A percentile compares a stretch with the other conserved stretches of the same genome.
These are phyloP conservation scores for Microchrysa polita DNA, from an alignment of 2,888 invertebrate species.

Conservation along the genomic window DNA sequence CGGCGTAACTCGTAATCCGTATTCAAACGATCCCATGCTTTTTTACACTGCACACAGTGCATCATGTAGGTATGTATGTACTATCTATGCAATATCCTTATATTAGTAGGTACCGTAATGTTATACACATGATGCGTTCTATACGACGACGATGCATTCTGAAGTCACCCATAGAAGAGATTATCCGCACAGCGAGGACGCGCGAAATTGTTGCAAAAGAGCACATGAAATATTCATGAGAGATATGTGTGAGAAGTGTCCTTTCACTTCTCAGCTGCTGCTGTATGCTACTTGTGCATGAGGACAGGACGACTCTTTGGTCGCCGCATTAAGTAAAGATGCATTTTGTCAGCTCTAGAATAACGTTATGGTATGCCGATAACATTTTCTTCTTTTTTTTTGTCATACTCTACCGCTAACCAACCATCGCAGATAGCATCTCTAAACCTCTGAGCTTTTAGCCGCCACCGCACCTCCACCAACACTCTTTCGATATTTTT, in stretches of 20 bases:
- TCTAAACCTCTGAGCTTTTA: neutral
- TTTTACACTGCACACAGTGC: slow-evolving; percentile 12
- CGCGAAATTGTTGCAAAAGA: slow-evolving; percentile 38
- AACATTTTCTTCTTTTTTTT: slow-evolving; percentile 32
- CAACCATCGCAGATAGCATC: too few species aligned
- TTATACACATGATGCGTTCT: neutral
- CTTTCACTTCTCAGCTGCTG: neutral
- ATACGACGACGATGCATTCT: slow-evolving; percentile 17
- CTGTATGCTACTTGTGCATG: too few species aligned
- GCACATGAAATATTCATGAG: slow-evolving; percentile 44
- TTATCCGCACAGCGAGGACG: slow-evolving; percentile 14
- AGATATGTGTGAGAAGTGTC: slow-evolving; percentile 27
- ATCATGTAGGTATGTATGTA: slow-evolving; percentile 1
- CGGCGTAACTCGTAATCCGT: slow-evolving; percentile 31
- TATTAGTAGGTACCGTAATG: neutral
- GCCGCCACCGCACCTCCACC: neutral
- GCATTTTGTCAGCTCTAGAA: slow-evolving; percentile 39
- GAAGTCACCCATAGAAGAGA: neutral
- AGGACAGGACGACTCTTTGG: too few species aligned
- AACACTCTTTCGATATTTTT: neutral
- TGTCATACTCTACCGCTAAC: too few species aligned
- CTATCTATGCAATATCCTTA: neutral
- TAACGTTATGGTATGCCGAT: slow-evolving; percentile 41
- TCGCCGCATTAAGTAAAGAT: slow-evolving; percentile 2
- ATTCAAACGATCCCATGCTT: slow-evolving; percentile 16